Evolutionary conservation across 2,113 vertebrate genomes (phyloP).

Genomic region (Rana temporaria): DNA sequence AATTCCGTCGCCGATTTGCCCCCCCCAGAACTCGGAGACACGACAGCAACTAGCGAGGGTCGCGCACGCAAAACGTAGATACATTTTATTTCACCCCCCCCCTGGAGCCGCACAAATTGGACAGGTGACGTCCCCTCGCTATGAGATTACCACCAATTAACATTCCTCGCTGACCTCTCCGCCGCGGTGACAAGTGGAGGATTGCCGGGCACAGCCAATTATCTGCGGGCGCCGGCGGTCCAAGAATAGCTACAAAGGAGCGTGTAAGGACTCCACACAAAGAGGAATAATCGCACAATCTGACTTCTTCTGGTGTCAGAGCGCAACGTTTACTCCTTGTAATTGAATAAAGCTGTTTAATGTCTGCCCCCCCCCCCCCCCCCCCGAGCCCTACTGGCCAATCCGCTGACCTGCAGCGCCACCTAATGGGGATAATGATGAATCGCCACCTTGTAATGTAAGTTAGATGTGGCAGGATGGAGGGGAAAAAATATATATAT

Average conservation of each 20-base stretch:
- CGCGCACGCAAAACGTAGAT: not conserved
- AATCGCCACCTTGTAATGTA: not conserved
- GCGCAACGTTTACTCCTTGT: not conserved
- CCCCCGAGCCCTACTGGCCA: no score
- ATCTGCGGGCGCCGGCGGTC: not conserved
- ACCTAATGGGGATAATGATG: not conserved
- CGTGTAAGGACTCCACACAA: not conserved
- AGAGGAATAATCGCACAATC: not conserved
- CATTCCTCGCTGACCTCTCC: not conserved
- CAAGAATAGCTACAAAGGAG: constrained; percentile 27
- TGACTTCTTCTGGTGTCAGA: not conserved
- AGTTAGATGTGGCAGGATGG: no score
- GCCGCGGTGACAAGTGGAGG: constrained; percentile 11
- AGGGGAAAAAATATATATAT: no score
- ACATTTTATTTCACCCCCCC: not conserved
- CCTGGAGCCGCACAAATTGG: not conserved
- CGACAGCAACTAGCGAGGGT: no score
- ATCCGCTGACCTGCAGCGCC: constrained; percentile 22
- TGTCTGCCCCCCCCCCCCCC: no score
- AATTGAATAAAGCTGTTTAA: constrained; percentile 17
- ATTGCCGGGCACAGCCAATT: constrained; percentile 1
- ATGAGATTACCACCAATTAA: not conserved
- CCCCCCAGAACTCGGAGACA: no score
- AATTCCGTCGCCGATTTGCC: no score
- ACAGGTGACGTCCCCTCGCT: not conserved